Evolutionary conservation across 2,888 invertebrate species (phyloP), one percentile per base, ranked within the genome.

Genomic region (Leptinotarsa tumamoca): DNA sequence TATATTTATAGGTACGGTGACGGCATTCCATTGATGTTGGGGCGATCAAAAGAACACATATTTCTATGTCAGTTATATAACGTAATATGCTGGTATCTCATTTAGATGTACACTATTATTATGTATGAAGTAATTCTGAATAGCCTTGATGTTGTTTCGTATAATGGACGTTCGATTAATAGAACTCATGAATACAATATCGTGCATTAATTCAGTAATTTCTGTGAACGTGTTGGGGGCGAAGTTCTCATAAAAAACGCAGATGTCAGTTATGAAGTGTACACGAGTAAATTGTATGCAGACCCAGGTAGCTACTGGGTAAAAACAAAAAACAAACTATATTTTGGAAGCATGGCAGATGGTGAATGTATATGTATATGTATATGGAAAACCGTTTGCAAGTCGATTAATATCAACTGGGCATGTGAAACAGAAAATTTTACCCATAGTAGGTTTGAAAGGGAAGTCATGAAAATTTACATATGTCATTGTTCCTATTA

Each of bases 41-140:
- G 43, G 33, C 27, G 43, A 63, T n/a, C 17, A 33, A 33, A 63
- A 33, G 33, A 63, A 63, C 27, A 63, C 5, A 63, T 23, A 18
- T 52, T 70, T 58, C 56, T 56, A 56, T 69, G 69, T 54, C 58
- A 14, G 58, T 70, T 49, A 43, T 21, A 58, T 50, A 43, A 23
- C 21, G 58, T 70, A 70, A 68, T 68, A 51, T 68, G 68, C 10
- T 43, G 23, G 54, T 70, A 61, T 70, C 58, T 58, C 56, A 13
- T 61, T 58, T 49, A n/a, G 70, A 58, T 70, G 70, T 70, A 70
- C 49, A 70, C 49, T 23, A 50, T 70, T 58, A 70, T 70, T 70
- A 70, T 70, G 58, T 70, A 58, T 58, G 70, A 49, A 58, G 70
- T 70, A 58, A 70, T 70, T 33, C 21, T 49, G 61, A 49, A 58